A percentile compares a stretch with the other conserved stretches of the same genome.
phyloP scores from a whole-genome alignment of 2,888 invertebrate species.

The Rhagophthalmus giganteus region DNA sequence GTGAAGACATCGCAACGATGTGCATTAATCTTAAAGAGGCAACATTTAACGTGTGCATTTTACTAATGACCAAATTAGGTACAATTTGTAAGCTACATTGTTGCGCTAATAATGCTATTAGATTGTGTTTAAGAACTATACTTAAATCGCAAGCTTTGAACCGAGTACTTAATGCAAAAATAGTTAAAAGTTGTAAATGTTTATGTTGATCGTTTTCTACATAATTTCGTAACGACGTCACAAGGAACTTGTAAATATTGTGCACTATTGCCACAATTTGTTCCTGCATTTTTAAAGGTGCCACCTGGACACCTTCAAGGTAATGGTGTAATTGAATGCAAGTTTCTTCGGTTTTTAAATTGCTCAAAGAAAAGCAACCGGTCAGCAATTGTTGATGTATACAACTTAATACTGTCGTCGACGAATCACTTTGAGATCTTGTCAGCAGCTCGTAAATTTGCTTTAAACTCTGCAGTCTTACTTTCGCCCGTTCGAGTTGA shows the following conservation, averaged over 20 bases:
- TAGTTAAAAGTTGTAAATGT: conserved; percentile 57
- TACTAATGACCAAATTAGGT: conserved; percentile 39
- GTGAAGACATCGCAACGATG: conserved; percentile 60
- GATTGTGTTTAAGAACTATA: conserved; percentile 60
- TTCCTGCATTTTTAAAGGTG: conserved; percentile 57
- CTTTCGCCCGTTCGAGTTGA: conserved; percentile 49
- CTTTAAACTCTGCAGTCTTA: conserved; percentile 48
- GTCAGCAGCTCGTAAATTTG: conserved; percentile 50
- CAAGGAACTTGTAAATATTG: conserved; percentile 58
- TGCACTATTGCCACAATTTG: conserved; percentile 60
- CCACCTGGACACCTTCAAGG: conserved; percentile 60
- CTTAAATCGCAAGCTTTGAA: conserved; percentile 61
- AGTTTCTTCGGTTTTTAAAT: conserved; percentile 49
- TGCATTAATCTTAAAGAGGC: conserved; percentile 61
- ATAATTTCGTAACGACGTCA: conserved; percentile 54
- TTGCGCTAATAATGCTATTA: conserved; percentile 56
- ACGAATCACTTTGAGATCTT: conserved; percentile 41
- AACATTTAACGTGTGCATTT: conserved; percentile 51
- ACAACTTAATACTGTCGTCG: conserved; percentile 48
- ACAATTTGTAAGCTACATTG: conserved; percentile 38
- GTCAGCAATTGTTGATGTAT: conserved; percentile 60
- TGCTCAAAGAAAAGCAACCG: conserved; percentile 59
- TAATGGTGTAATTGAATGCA: conserved; percentile 59
- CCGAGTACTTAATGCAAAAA: conserved; percentile 61
- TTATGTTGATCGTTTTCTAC: conserved; percentile 46